Base-by-base conservation (phyloP, 2,113 vertebrate species). In the Cnemophilus loriae region DNA sequence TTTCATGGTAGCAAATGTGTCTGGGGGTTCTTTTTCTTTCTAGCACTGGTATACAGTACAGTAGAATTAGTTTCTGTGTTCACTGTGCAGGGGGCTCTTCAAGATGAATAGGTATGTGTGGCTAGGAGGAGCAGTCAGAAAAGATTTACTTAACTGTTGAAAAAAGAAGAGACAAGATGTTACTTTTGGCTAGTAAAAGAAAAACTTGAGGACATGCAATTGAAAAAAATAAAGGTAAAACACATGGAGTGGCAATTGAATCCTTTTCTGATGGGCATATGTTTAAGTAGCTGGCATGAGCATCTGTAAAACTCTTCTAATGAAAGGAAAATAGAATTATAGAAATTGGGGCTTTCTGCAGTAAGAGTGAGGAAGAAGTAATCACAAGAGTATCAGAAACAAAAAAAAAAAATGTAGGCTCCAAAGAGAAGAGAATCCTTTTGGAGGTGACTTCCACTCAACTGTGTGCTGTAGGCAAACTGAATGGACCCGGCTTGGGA, bases 401-500 rank as follows among this genome's bases (percentile, higher is more conserved):
- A 6, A 59, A 53, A 49, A 30, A 41, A 33, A 24, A 11, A 50
- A 50, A 47, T 64, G 28, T 70, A 50, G 68, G 32, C 47, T 95
- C 63, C 56, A 91, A 90, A 96, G 80, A 87, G 50, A 60, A 79
- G 74, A 95, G 22, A 96, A 90, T 70, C 41, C 50, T 79, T 93
- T 90, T 87, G 95, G 61, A 91, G 65, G 52, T 57, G 80, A 84
- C 56, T 90, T 87, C 77, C 32, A 63, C 56, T 93, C 79, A 78
- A 17, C 59, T 28, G 53, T 70, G 93, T 91, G 90, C 77, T 84
- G 23, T 89, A 97, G 97, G 94, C 97, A 97, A 94, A 97, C 76
- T 88, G 84, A 97, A 93, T 26, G 96, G 91, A 87, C 95, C 97
- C 95, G 96, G 93, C 97, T 97, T 94, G 96, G 96, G 97, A 97